These are phyloP conservation scores for Xiphophorus maculatus DNA, from an alignment of 2,113 vertebrate genomes.

Conservation along the genomic window DNA sequence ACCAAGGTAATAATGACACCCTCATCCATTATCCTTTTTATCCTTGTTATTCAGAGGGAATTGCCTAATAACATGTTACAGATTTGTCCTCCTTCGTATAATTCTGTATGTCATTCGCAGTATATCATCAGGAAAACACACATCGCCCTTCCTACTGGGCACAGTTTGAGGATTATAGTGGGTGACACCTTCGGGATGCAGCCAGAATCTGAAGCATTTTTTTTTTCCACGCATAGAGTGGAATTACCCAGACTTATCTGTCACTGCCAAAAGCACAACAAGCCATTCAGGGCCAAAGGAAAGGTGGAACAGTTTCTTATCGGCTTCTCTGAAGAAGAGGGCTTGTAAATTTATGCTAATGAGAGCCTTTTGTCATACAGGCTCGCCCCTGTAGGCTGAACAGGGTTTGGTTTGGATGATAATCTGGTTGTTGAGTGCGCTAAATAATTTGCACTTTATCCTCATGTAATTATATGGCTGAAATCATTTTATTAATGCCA, in stretches of 20 bases:
- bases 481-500: constrained; percentile 87
- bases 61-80: constrained; percentile 98
- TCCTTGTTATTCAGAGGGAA: constrained; percentile 94
- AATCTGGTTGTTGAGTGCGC: constrained; percentile 88
- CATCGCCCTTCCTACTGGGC: constrained; percentile 84
- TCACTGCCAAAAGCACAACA: constrained; percentile 96
- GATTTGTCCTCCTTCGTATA: constrained; percentile 94
- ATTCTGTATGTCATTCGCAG: constrained; percentile 96
- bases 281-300: constrained; percentile 89
- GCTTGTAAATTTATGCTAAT: constrained; percentile 97
- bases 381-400: constrained; percentile 82
- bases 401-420: constrained; percentile 74
- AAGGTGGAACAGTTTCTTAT: constrained; percentile 95
- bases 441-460: constrained; percentile 90
- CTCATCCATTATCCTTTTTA: constrained; percentile 98
- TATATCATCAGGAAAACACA: constrained; percentile 95
- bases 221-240: constrained; percentile 80
- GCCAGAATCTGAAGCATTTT: constrained; percentile 91
- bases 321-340: constrained; percentile 82
- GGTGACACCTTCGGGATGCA: constrained; percentile 94
- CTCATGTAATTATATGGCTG: constrained; percentile 92
- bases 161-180: constrained; percentile 94
- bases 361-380: constrained; percentile 86
- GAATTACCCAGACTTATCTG: constrained; percentile 98
- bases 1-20: constrained; percentile 92